phyloP scores from a whole-genome alignment of 2,797 vertebrate genomes.

The Mustela erminea region DNA sequence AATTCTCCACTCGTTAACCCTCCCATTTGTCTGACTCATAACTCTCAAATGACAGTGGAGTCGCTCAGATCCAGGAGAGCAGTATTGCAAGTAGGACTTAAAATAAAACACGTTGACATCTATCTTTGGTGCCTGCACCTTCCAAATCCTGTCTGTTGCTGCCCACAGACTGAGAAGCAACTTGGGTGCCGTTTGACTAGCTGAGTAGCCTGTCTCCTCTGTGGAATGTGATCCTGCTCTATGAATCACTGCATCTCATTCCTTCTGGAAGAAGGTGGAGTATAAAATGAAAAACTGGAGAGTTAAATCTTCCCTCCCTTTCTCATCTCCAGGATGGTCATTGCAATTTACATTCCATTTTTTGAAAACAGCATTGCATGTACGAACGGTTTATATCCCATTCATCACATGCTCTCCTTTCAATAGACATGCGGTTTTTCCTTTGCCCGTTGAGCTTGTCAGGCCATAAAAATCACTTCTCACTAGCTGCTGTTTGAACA shows the following conservation, averaged over 20 bases:
- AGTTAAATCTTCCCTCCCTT: background rate
- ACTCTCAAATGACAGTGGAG: background rate
- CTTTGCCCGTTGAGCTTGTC: conserved; percentile 53
- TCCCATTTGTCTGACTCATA: background rate
- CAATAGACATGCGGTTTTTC: conserved; percentile 50
- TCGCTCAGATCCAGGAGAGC: background rate
- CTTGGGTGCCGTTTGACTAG: background rate
- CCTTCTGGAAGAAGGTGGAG: conserved; percentile 6
- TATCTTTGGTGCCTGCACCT: background rate
- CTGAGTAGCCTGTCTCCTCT: background rate
- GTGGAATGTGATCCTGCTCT: background rate
- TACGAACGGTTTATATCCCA: conserved; percentile 35
- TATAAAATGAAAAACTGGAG: background rate
- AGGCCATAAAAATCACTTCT: conserved; percentile 65
- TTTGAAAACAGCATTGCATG: conserved; percentile 48
- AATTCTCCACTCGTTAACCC: background rate
- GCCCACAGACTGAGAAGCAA: background rate
- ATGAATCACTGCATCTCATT: background rate
- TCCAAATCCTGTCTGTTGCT: background rate
- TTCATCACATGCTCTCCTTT: conserved; percentile 60
- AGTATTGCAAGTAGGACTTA: conserved; percentile 20
- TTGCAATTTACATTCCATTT: background rate
- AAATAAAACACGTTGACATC: conserved; percentile 26
- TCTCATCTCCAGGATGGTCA: background rate
- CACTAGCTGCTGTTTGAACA: conserved; percentile 36